Conservation (phyloP, 2,113 vertebrate species). For the Prunella fulvescens region DNA sequence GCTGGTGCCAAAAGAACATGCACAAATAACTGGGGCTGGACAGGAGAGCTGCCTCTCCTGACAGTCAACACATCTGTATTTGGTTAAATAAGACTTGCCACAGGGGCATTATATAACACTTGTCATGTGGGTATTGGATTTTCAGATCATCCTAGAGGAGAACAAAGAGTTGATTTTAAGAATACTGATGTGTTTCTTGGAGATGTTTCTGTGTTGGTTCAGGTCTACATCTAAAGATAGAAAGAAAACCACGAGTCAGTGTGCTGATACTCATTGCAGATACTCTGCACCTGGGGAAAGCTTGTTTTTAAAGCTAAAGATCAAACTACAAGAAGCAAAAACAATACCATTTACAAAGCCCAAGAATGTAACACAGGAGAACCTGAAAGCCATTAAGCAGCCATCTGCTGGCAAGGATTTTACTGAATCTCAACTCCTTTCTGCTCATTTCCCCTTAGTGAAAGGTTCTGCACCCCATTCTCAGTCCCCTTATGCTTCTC, state of each 20-base stretch:
- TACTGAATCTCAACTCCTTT: background rate
- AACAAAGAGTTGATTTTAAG: constrained; percentile 34
- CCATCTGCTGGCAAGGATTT: background rate
- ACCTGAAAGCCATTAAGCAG: background rate
- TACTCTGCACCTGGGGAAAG: background rate
- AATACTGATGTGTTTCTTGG: constrained; percentile 8
- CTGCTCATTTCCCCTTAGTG: background rate
- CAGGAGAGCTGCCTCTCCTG: constrained; percentile 28
- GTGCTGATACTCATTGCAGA: background rate
- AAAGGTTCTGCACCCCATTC: background rate
- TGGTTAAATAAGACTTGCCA: constrained; percentile 44
- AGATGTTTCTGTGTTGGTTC: constrained; percentile 2
- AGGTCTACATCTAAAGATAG: background rate
- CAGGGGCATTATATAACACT: constrained; percentile 53
- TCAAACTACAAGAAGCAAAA: constrained; percentile 2
- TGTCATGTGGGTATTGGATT: constrained; percentile 39
- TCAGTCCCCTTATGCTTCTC: background rate
- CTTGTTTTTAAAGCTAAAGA: background rate
- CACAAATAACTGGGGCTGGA: constrained; percentile 22
- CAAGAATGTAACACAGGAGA: background rate
- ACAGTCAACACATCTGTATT: constrained; percentile 45
- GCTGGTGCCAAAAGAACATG: constrained; percentile 51
- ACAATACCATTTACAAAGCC: background rate
- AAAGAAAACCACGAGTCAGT: background rate
- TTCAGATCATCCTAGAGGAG: constrained; percentile 5